These are phyloP conservation scores for Sarotherodon lohbergeri DNA, from an alignment of 2,113 vertebrate genomes.

Conservation along the genomic window DNA sequence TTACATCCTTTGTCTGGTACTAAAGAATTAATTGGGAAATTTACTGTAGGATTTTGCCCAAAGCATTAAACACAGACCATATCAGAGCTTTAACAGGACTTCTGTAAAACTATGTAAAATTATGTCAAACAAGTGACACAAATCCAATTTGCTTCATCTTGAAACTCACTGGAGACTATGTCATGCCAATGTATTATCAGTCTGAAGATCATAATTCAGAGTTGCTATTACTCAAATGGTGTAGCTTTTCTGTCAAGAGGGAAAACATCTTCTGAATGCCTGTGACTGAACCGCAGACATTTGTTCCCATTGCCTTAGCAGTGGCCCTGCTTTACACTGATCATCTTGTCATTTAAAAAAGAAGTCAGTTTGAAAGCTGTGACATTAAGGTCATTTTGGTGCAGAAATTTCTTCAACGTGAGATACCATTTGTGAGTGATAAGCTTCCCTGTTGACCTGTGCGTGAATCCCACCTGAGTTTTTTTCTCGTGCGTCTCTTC, in stretches of 20 bases:
- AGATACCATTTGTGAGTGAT: constrained; percentile 24
- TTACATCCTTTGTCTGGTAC: constrained; percentile 30
- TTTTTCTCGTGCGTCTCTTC: not conserved
- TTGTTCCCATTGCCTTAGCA: not conserved
- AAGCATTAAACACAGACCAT: constrained; percentile 40
- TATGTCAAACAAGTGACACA: constrained; percentile 24
- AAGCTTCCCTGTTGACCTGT: not conserved
- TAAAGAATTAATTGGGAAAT: constrained; percentile 49
- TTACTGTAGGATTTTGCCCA: constrained; percentile 18
- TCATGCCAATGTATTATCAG: not conserved
- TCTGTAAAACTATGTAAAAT: constrained; percentile 25
- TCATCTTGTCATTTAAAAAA: not conserved
- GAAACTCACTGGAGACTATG: not conserved
- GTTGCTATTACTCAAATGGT: not conserved
- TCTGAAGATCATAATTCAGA: not conserved
- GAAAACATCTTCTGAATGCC: not conserved
- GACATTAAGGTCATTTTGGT: constrained; percentile 1
- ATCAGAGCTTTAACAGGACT: not conserved
- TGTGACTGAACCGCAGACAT: not conserved
- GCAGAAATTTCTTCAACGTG: not conserved
- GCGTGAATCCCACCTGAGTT: constrained; percentile 21
- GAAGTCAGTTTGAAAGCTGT: not conserved
- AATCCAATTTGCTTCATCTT: not conserved
- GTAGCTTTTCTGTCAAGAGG: not conserved
- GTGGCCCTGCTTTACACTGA: not conserved